Evolutionary conservation across 2,888 invertebrate species (phyloP).

Genomic region (Dendrolimus houi): DNA sequence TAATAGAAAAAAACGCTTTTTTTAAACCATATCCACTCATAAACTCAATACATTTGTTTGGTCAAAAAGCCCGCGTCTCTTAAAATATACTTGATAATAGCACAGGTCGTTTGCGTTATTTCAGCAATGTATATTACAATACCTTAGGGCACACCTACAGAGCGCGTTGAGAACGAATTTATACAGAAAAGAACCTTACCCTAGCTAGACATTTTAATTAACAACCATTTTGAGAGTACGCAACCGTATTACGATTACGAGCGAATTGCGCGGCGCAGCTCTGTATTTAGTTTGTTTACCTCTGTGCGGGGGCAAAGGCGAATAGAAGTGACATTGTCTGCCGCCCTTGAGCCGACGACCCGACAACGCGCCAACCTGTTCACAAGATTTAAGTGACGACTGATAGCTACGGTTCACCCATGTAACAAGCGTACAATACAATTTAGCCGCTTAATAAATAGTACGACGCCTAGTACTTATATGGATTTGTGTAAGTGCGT

Average conservation of each 20-base stretch:
- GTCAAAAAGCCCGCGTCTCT: no score
- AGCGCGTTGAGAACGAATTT: not conserved
- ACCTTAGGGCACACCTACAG: no score
- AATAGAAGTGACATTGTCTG: slow-evolving; percentile 67
- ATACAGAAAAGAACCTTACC: slow-evolving; percentile 1
- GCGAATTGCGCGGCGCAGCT: slow-evolving; percentile 4
- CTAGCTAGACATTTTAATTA: slow-evolving; percentile 23
- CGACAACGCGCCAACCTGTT: slow-evolving; percentile 1
- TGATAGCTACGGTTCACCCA: slow-evolving; percentile 6
- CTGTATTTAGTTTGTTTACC: slow-evolving; percentile 48
- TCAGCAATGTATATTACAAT: no score
- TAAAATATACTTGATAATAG: no score
- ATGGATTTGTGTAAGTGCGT: not conserved
- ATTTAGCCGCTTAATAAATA: not conserved
- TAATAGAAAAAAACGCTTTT: no score
- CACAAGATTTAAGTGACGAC: slow-evolving; percentile 7
- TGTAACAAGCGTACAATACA: not conserved
- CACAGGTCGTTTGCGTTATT: no score
- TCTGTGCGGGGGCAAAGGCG: slow-evolving; percentile 44
- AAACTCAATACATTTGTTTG: no score
- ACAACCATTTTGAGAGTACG: slow-evolving; percentile 17
- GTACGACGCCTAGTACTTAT: not conserved
- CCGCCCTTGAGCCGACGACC: slow-evolving; percentile 36
- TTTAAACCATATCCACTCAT: no score
- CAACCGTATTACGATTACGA: slow-evolving; percentile 18